These are phyloP conservation scores for Melanaphis sacchari DNA, from an alignment of 1,140 invertebrate genomes.

Conservation along the genomic window DNA sequence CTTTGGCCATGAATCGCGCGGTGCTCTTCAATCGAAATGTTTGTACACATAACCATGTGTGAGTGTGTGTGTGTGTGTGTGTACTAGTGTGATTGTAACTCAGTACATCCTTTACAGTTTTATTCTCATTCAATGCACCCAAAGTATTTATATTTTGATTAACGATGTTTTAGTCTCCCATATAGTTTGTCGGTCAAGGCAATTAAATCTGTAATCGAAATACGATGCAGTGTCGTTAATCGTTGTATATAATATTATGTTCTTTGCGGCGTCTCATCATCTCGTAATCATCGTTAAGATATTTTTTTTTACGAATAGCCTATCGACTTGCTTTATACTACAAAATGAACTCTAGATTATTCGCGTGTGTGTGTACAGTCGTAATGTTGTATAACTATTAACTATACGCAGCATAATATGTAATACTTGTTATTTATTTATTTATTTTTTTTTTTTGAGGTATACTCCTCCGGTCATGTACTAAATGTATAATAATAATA, in stretches of 20 bases:
- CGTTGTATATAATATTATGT: not conserved
- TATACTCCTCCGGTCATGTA: not conserved
- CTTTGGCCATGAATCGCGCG: not conserved
- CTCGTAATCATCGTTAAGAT: not conserved
- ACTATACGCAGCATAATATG: not conserved
- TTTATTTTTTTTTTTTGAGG: not conserved
- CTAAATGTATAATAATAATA: not conserved
- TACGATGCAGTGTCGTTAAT: not conserved
- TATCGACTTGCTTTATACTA: not conserved
- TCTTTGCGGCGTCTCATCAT: not conserved
- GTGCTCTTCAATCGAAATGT: not conserved
- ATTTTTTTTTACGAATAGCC: not conserved
- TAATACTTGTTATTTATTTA: not conserved
- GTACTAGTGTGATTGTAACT: not conserved
- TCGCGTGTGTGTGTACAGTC: not conserved
- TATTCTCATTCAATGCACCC: not conserved
- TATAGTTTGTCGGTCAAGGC: not conserved
- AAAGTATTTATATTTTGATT: slow-evolving; percentile 9
- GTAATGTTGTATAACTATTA: not conserved
- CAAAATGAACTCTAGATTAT: not conserved
- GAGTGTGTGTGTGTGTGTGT: not conserved
- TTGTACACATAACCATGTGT: not conserved
- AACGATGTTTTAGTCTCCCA: not conserved
- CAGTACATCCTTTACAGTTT: not conserved
- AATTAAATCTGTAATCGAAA: not conserved